phyloP scores from a whole-genome alignment of 2,113 vertebrate species.

The Butastur rufipennis region DNA sequence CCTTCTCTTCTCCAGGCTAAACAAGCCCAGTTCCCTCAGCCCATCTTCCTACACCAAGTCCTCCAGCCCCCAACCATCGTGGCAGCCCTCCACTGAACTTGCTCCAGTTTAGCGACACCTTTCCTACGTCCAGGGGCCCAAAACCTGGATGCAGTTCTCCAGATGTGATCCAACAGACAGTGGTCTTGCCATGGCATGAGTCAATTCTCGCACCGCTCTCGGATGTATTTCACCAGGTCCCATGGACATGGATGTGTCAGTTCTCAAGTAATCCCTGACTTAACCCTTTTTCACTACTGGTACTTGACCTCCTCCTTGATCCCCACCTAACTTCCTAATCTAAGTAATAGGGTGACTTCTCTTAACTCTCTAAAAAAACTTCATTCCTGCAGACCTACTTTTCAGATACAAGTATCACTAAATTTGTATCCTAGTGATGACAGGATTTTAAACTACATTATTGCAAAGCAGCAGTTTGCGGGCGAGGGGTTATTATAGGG shows the following conservation, averaged over 20 bases:
- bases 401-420: background rate
- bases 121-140: background rate
- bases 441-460: background rate
- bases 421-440: background rate
- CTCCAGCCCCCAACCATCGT: background rate
- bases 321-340: background rate
- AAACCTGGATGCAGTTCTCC: background rate
- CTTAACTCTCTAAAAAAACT: background rate
- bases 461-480: background rate
- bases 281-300: background rate
- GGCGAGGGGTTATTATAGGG: background rate
- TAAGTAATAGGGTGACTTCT: background rate
- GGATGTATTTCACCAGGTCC: background rate
- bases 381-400: background rate
- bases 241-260: rapidly evolving
- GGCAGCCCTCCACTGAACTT: background rate
- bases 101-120: background rate
- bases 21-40: background rate
- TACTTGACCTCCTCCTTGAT: background rate
- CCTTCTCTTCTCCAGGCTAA: background rate
- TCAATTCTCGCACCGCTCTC: rapidly evolving
- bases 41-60: background rate
- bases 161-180: background rate
- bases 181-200: rapidly evolving
- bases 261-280: background rate